Evolutionary conservation across 1,140 invertebrate species (phyloP).

Genomic region (Drosophila quadrilineata): DNA sequence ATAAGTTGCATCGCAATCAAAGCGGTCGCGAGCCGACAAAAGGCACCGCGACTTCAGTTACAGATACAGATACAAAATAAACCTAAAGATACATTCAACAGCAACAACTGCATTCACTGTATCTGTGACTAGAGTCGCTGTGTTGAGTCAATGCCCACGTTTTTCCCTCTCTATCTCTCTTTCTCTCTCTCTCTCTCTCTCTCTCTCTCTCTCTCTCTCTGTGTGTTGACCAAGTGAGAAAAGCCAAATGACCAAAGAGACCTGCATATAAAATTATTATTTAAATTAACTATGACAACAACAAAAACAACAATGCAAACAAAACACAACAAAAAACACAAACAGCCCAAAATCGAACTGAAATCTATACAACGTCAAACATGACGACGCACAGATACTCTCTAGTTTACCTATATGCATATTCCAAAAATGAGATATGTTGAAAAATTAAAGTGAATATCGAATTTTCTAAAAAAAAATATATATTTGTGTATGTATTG

Average conservation of each 20-base stretch:
- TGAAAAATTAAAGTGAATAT: too few species aligned
- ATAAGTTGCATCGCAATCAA: constrained; percentile 76
- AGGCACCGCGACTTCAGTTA: constrained; percentile 32
- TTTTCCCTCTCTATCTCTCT: too few species aligned
- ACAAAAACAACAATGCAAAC: constrained; percentile 29
- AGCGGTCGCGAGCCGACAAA: constrained; percentile 64
- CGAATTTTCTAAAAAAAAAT: too few species aligned
- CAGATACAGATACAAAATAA: constrained; percentile 11
- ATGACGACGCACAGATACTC: constrained; percentile 1
- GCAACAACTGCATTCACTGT: too few species aligned
- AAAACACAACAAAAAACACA: constrained; percentile 44
- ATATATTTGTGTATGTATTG: too few species aligned
- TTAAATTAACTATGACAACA: constrained; percentile 66
- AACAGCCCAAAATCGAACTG: constrained; percentile 23
- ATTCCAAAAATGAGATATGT: too few species aligned
- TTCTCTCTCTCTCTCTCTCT: too few species aligned
- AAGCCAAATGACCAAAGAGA: constrained; percentile 35
- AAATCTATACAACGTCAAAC: neutral
- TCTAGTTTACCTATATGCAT: neutral
- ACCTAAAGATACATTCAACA: constrained; percentile 1
- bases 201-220: too few species aligned
- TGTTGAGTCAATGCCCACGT: constrained; percentile 19
- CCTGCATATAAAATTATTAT: constrained; percentile 62
- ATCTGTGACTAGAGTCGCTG: too few species aligned
- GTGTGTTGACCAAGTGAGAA: constrained; percentile 64